Evolutionary conservation across 2,888 invertebrate species (phyloP).

Genomic region (Hylaea fasciaria): DNA sequence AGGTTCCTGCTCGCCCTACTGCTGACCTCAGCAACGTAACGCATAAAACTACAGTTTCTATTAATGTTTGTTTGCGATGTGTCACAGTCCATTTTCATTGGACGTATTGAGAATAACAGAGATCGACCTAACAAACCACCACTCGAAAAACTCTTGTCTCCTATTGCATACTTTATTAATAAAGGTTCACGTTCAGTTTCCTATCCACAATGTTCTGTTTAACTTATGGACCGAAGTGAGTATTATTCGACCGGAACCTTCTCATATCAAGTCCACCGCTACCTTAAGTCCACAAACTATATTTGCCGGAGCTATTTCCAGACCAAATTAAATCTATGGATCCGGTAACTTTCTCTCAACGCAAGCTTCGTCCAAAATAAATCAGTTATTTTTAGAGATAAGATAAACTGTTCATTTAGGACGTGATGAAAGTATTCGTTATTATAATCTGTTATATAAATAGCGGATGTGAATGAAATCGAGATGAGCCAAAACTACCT

Average conservation of each 20-base stretch:
- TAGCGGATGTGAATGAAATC: conserved; percentile 10
- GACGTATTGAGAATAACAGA: too few relatives aligned
- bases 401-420: conserved; percentile 18
- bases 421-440: conserved; percentile 7
- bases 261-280: neutral
- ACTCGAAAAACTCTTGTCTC: too few relatives aligned
- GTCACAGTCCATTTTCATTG: too few relatives aligned
- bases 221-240: neutral
- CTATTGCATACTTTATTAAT: conserved; percentile 1
- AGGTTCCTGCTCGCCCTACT: too few relatives aligned
- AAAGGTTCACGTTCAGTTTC: too few relatives aligned
- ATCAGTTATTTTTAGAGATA: conserved; percentile 11
- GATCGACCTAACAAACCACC: too few relatives aligned
- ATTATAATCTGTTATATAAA: conserved; percentile 15
- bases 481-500: neutral
- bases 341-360: conserved; percentile 13
- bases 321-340: conserved; percentile 10
- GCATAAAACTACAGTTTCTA: too few relatives aligned
- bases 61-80: too few relatives aligned
- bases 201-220: too few relatives aligned
- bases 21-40: too few relatives aligned
- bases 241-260: neutral
- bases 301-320: conserved; percentile 10
- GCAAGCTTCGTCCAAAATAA: conserved; percentile 23
- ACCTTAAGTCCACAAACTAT: conserved; percentile 11